Evolutionary conservation across 2,113 vertebrate genomes (phyloP).

Genomic region (Pelecanoides urinatrix): DNA sequence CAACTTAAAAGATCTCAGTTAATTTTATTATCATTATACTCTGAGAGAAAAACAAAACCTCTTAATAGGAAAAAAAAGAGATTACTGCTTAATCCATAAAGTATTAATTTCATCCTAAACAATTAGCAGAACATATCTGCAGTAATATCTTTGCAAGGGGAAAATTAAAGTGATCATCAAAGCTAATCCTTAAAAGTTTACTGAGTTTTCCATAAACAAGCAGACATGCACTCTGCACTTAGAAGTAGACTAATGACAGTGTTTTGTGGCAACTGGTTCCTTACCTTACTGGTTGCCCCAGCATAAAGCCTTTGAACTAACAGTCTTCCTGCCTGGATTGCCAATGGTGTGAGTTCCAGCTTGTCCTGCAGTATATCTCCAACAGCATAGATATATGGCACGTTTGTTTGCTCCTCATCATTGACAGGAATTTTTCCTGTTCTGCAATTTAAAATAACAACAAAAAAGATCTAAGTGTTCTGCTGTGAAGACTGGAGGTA

Average conservation of each 20-base stretch:
- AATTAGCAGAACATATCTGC: not conserved
- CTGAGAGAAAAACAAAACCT: not conserved
- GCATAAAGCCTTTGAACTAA: slow-evolving; percentile 78
- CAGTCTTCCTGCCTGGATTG: slow-evolving; percentile 81
- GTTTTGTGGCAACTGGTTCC: not conserved
- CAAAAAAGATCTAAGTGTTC: not conserved
- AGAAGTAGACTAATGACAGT: not conserved
- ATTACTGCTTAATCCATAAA: not conserved
- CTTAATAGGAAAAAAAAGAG: not conserved
- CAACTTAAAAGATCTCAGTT: not conserved
- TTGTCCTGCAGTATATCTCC: slow-evolving; percentile 81
- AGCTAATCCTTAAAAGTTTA: slow-evolving; percentile 1
- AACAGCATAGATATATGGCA: slow-evolving; percentile 80
- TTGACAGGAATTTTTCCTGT: slow-evolving; percentile 83
- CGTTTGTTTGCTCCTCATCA: slow-evolving; percentile 79
- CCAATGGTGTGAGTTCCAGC: slow-evolving; percentile 80
- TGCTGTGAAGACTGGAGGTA: not conserved
- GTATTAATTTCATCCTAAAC: not conserved
- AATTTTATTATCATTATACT: slow-evolving; percentile 7
- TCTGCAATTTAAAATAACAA: slow-evolving; percentile 54
- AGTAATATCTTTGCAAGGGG: not conserved
- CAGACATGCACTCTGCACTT: not conserved
- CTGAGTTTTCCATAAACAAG: not conserved
- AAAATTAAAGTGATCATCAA: not conserved
- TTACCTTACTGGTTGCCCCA: slow-evolving; percentile 72